A percentile compares a stretch with the other conserved stretches of the same genome.
phyloP scores from a whole-genome alignment of 2,797 vertebrate genomes.

The Manis crassicaudata region DNA sequence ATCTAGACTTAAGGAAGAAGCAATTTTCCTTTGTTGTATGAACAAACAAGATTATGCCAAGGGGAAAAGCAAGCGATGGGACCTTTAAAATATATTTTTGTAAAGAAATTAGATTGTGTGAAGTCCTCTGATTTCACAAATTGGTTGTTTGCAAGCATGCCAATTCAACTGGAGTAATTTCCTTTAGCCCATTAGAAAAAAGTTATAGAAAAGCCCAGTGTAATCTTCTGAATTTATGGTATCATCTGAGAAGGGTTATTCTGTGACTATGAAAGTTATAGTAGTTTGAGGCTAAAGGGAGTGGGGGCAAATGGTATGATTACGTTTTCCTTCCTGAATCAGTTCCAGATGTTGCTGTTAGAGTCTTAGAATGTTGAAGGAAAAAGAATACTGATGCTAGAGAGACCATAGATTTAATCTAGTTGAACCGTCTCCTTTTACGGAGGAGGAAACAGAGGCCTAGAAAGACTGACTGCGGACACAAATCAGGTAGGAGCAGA shows the following conservation, averaged over 20 bases:
- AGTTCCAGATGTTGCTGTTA: conserved; percentile 72
- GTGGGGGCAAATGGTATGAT: conserved; percentile 42
- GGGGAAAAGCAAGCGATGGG: not conserved
- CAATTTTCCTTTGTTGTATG: conserved; percentile 18
- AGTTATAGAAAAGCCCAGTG: conserved; percentile 53
- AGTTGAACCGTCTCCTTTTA: not conserved
- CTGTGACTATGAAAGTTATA: conserved; percentile 72
- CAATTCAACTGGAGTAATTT: conserved; percentile 61
- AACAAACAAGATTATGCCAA: conserved; percentile 51
- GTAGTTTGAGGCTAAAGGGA: conserved; percentile 60
- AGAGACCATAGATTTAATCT: conserved; percentile 37
- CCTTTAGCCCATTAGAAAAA: conserved; percentile 60
- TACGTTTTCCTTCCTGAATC: conserved; percentile 52
- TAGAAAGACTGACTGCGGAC: not conserved
- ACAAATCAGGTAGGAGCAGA: not conserved
- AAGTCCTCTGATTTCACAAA: conserved; percentile 51
- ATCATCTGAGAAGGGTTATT: conserved; percentile 73
- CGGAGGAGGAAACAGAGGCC: conserved; percentile 6
- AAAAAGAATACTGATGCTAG: not conserved
- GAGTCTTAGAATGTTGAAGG: not conserved
- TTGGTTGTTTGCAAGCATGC: conserved; percentile 37
- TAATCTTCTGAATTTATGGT: conserved; percentile 70
- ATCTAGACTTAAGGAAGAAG: not conserved
- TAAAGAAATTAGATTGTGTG: conserved; percentile 30
- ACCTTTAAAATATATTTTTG: conserved; percentile 49